Evolutionary conservation across 1,140 invertebrate genomes (phyloP), one percentile per base, ranked within the genome.

Genomic region (Chlorops oryzae): DNA sequence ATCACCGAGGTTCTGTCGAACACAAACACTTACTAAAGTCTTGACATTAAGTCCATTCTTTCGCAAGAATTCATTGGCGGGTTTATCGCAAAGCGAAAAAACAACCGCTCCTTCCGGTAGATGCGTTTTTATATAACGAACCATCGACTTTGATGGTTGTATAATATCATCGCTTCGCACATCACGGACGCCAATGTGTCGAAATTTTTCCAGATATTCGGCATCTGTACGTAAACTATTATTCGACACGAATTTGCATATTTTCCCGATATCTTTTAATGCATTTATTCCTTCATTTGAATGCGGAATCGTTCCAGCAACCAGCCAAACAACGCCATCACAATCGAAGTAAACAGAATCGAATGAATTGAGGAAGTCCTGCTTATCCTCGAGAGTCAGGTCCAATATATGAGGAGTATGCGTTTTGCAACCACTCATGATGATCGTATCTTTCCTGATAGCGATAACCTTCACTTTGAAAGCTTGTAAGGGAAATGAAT

Each of bases 221-320:
- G 74, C 62, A 43, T 68, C 54, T 1, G 57, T 65, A 27, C 72
- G 49, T 17, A 75, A 62, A 47, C 73, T 78, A 60, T 90, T 90
- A 61, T 90, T 90, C 0, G 87, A 86, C 3, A 89, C 77, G 51
- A 83, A 82, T 50, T 83, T 77, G 0, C 88, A 73, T 35, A 75
- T 77, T 63, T 90, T 90, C 1, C 84, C 84, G 49, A 81, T 58
- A 5, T 75, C 58, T 48, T 77, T 73, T 3, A 87, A 74, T 23
- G 73, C 65, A 32, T 74, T 72, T 9, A 85, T 66, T 32, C 78
- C 75, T 13, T 78, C 71, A 0, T 78, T 67, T 3, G 78, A 73
- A 2, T 79, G 78, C 6, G 75, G 67, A 7, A 85, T 72, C 10
- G 77, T 72, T 0, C 61, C 61, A 2, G 58, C 61, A 3, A 65